Conservation (phyloP, 2,797 vertebrate genomes). For the Zenarchopterus dispar region DNA sequence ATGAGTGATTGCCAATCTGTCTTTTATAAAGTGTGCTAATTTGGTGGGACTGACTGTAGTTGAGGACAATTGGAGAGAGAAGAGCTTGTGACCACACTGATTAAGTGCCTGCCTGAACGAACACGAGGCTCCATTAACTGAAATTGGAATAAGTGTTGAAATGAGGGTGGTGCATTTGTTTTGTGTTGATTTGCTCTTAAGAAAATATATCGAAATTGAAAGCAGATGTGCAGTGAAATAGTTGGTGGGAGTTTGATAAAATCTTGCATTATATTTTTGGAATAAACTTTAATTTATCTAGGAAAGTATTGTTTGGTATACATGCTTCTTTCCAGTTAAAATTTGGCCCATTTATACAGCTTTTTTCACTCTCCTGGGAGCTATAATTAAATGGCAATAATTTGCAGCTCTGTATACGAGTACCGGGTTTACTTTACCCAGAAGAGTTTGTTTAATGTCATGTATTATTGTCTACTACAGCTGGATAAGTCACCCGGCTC, state of each 20-base stretch:
- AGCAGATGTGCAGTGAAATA: background rate
- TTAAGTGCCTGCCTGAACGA: background rate
- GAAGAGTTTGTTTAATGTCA: slow-evolving; percentile 54
- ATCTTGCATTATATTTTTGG: slow-evolving; percentile 17
- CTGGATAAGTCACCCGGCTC: slow-evolving; percentile 21
- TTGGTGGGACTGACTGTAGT: background rate
- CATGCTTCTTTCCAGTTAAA: slow-evolving; percentile 28
- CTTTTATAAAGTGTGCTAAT: slow-evolving; percentile 6
- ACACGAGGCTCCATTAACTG: background rate
- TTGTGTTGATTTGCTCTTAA: background rate
- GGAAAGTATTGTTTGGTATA: slow-evolving; percentile 13
- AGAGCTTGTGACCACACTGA: background rate
- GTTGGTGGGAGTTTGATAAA: background rate
- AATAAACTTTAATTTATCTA: slow-evolving; percentile 15
- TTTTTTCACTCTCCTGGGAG: slow-evolving; percentile 38
- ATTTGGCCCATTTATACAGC: slow-evolving; percentile 21
- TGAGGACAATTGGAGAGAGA: background rate
- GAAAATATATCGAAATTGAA: slow-evolving; percentile 9
- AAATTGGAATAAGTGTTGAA: slow-evolving; percentile 1
- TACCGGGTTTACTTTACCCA: slow-evolving; percentile 46
- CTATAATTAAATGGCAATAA: slow-evolving; percentile 63
- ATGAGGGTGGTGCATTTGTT: slow-evolving; percentile 1
- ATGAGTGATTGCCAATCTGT: background rate
- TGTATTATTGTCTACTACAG: slow-evolving; percentile 45
- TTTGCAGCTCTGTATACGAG: slow-evolving; percentile 47